phyloP scores from a whole-genome alignment of 2,113 vertebrate species.

The Orycteropus afer region DNA sequence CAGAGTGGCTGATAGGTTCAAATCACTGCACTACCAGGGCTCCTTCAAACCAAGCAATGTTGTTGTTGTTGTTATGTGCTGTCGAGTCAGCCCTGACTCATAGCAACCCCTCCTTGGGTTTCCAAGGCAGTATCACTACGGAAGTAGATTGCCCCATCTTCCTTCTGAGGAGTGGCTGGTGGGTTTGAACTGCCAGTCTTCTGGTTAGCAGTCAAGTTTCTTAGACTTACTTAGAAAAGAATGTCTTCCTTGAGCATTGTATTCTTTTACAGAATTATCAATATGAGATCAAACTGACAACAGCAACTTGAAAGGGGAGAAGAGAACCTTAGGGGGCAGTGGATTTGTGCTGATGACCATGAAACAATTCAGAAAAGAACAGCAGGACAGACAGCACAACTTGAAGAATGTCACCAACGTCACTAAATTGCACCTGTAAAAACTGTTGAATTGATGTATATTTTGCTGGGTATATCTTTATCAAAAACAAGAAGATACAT shows the following conservation, averaged over 20 bases:
- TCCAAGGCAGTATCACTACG: not conserved
- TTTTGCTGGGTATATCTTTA: not conserved
- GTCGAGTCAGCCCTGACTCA: too few relatives aligned
- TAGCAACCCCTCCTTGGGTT: too few relatives aligned
- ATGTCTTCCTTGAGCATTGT: too few relatives aligned
- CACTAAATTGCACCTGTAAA: not conserved
- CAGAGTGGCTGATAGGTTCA: not conserved
- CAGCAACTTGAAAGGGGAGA: not conserved
- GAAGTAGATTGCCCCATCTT: not conserved
- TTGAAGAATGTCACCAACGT: too few relatives aligned
- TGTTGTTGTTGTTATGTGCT: too few relatives aligned
- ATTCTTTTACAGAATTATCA: not conserved
- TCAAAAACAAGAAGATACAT: not conserved
- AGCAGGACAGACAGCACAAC: too few relatives aligned
- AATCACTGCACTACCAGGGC: not conserved
- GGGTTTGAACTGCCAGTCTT: not conserved
- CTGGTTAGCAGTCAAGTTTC: accelerated
- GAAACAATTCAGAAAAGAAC: not conserved
- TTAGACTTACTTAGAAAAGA: too few relatives aligned
- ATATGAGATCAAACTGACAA: not conserved
- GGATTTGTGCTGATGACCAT: not conserved
- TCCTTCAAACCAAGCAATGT: too few relatives aligned
- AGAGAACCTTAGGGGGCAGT: not conserved
- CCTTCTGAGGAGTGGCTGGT: not conserved
- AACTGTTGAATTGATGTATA: not conserved